Conservation (phyloP, 2,888 invertebrate genomes). For the Cinara cedri region DNA sequence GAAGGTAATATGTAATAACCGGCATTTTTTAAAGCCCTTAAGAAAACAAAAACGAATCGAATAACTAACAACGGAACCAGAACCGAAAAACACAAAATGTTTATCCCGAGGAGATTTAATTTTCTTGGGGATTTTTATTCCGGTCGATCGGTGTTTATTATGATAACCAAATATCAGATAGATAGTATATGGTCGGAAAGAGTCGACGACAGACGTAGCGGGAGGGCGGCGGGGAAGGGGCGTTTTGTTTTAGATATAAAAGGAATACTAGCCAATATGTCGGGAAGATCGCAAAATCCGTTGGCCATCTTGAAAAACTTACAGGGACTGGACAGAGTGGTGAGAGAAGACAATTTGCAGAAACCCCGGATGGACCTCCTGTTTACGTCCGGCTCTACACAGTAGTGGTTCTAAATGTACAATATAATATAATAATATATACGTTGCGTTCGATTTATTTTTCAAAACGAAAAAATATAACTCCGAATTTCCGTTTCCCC, state of each 20-base stretch:
- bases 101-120: too few species aligned
- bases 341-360: slow-evolving; percentile 46
- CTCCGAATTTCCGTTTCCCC: neutral
- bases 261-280: slow-evolving; percentile 49
- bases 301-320: slow-evolving; percentile 53
- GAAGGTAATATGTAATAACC: too few species aligned
- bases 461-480: neutral
- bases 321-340: slow-evolving; percentile 45
- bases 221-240: too few species aligned
- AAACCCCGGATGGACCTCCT: slow-evolving; percentile 31
- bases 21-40: too few species aligned
- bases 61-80: too few species aligned
- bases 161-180: too few species aligned
- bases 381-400: slow-evolving; percentile 36
- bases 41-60: too few species aligned
- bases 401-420: slow-evolving; percentile 31
- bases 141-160: too few species aligned
- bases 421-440: slow-evolving; percentile 1
- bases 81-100: too few species aligned
- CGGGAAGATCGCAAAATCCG: slow-evolving; percentile 49
- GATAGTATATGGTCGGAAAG: too few species aligned
- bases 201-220: too few species aligned
- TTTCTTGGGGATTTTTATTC: too few species aligned
- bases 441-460: neutral
- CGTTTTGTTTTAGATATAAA: neutral